phyloP scores from a whole-genome alignment of 2,888 invertebrate genomes.

The Hedya salicella region DNA sequence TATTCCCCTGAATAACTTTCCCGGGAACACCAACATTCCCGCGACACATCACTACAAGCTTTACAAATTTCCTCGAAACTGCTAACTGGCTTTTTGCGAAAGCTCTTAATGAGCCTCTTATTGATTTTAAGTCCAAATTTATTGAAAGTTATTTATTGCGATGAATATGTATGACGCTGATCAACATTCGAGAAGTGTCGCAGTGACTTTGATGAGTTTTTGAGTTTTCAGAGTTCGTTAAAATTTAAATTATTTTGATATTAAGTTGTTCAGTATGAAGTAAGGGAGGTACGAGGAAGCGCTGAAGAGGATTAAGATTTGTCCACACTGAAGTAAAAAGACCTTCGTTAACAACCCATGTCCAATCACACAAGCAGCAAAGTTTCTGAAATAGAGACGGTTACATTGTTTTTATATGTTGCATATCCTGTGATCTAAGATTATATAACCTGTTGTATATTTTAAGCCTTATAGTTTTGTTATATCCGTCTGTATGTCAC shows the following conservation, averaged over 20 bases:
- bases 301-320: neutral
- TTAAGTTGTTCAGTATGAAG: conserved; percentile 6
- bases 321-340: too few relatives aligned
- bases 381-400: too few relatives aligned
- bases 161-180: conserved; percentile 29
- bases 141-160: conserved; percentile 16
- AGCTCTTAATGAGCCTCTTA: conserved; percentile 16
- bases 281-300: too few relatives aligned
- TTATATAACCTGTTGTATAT: too few relatives aligned
- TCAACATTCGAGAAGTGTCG: conserved; percentile 20
- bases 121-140: conserved; percentile 24
- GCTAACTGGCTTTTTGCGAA: conserved; percentile 31
- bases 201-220: conserved; percentile 22
- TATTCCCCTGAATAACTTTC: neutral
- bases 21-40: neutral
- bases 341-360: too few relatives aligned
- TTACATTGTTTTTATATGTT: too few relatives aligned
- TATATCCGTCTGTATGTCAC: too few relatives aligned
- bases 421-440: too few relatives aligned
- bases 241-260: conserved; percentile 13
- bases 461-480: too few relatives aligned
- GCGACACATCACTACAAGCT: neutral
- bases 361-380: too few relatives aligned
- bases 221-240: conserved; percentile 18
- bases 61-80: conserved; percentile 30